Conservation (phyloP, 2,113 vertebrate genomes). For the Pimephales promelas region DNA sequence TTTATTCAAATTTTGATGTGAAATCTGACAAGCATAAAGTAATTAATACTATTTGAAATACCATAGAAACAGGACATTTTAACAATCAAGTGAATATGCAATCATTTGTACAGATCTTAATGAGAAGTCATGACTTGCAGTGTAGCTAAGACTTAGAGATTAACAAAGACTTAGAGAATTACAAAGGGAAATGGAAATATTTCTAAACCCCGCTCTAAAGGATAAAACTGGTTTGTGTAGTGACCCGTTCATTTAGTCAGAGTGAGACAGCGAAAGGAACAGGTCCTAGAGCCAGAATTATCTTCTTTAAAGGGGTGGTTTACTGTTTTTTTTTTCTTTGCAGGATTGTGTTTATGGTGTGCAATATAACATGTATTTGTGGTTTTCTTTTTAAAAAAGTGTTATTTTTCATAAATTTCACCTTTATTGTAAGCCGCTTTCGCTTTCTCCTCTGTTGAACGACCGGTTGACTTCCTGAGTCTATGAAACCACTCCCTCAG, state of each 20-base stretch:
- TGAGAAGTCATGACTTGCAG: constrained; percentile 7
- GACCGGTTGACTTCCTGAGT: too few species aligned
- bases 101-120: constrained; percentile 5
- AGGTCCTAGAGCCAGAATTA: too few species aligned
- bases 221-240: constrained; percentile 5
- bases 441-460: too few species aligned
- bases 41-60: not conserved
- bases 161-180: constrained; percentile 17
- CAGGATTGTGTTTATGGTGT: too few species aligned
- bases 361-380: too few species aligned
- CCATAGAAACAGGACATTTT: constrained; percentile 13
- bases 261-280: not conserved
- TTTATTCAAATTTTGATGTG: not conserved
- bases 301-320: too few species aligned
- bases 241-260: not conserved
- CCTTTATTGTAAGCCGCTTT: too few species aligned
- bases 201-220: constrained; percentile 4
- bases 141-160: constrained; percentile 3
- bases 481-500: too few species aligned
- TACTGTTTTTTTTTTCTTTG: too few species aligned
- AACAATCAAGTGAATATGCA: not conserved
- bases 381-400: too few species aligned
- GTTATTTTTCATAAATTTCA: too few species aligned
- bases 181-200: constrained; percentile 14
- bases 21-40: not conserved